Base-by-base conservation (phyloP, 2,888 invertebrate genomes). In the Drosophila longiperda region DNA sequence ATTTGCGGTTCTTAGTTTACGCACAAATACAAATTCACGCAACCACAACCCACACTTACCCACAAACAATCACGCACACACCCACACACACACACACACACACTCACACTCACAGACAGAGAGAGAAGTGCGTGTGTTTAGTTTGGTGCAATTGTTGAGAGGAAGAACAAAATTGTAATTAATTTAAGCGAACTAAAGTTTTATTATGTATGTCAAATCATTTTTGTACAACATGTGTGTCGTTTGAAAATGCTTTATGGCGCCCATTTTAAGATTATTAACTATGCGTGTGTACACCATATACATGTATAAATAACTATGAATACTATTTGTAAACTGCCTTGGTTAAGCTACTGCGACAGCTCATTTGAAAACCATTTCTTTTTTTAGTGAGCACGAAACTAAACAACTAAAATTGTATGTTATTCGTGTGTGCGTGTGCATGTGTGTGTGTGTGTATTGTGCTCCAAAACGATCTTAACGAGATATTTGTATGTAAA, bases 181-280 rank as follows among this genome's bases (percentile, higher is more conserved):
- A 86, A 83, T 86, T 90, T 86, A 90, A 90, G 90, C 72, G 45
- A 83, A 78, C 83, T 83, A 75, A 89, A 88, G 81, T 89, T 88
- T 89, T 84, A 89, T 79, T 89, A 57, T 57, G 82, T 89, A 86
- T 83, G 89, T 86, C 73, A 70, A 88, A 78, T 73, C 61, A 75
- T 89, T 90, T 90, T 83, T 76, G 75, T 88, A 83, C 80, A 75
- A 71, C 69, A 75, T 82, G 73, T 87, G 88, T 87, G 89, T 86
- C 89, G 83, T 90, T 84, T 81, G 23, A 45, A 76, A 85, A 84
- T 74, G 78, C 65, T 87, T 72, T 75, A 75, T 73, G 66, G 74
- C 74, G 80, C 85, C 87, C 49, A 42, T 66, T 82, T 82, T 82
- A 88, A 85, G 73, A 89, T 88, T 87, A 87, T 85, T 74, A 79